Evolutionary conservation across 2,888 invertebrate species (phyloP).

Genomic region (Oscheius sp.): DNA sequence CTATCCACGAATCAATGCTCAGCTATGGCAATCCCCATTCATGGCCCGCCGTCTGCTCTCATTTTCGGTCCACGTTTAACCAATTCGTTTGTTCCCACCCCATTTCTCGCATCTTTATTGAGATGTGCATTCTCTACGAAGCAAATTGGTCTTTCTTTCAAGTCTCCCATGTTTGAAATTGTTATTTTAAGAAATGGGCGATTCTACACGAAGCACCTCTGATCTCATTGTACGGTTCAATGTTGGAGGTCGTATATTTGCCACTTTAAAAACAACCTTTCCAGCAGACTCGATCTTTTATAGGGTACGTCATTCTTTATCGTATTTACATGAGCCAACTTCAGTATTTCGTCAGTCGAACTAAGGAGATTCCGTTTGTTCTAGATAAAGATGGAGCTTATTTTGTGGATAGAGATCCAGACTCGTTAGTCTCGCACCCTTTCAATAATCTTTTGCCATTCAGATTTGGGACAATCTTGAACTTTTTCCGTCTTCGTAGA

Average conservation of each 20-base stretch:
- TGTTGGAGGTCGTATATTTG: constrained; percentile 63
- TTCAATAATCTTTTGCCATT: not conserved
- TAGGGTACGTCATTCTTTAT: constrained; percentile 41
- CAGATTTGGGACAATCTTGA: constrained; percentile 69
- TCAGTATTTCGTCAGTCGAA: constrained; percentile 69
- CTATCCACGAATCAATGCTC: constrained; percentile 36
- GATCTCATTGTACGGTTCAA: constrained; percentile 62
- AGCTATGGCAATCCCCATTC: constrained; percentile 34
- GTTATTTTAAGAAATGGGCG: not conserved
- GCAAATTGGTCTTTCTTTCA: constrained; percentile 9
- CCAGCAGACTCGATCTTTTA: constrained; percentile 55
- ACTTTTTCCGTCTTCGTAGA: constrained; percentile 67
- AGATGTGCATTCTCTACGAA: constrained; percentile 3
- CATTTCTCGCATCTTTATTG: constrained; percentile 23
- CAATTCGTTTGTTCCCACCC: constrained; percentile 25
- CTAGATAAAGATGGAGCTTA: constrained; percentile 64
- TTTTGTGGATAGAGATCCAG: constrained; percentile 71
- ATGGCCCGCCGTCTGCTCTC: constrained; percentile 32
- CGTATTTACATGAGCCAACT: not conserved
- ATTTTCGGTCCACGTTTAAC: constrained; percentile 26
- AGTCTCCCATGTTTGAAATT: not conserved
- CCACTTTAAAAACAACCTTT: constrained; percentile 53
- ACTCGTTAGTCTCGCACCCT: constrained; percentile 49
- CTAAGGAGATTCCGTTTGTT: constrained; percentile 58
- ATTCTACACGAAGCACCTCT: not conserved